phyloP scores from a whole-genome alignment of 2,888 invertebrate genomes.

The Diarsia rubi region DNA sequence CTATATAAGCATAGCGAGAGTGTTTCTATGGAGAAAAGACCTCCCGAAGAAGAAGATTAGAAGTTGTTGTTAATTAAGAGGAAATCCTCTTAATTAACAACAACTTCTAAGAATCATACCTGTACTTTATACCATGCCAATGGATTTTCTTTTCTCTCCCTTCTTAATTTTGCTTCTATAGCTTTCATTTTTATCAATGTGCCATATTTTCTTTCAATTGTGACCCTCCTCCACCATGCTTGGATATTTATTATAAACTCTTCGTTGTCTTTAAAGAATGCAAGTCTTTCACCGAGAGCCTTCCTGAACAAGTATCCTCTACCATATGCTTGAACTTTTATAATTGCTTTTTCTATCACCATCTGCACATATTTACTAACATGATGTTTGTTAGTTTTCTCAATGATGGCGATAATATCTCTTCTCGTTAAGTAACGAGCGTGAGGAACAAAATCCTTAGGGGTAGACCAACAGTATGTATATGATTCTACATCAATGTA shows the following conservation, averaged over 20 bases:
- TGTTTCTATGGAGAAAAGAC: too few relatives aligned
- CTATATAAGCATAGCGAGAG: too few relatives aligned
- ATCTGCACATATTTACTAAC: slow-evolving; percentile 84
- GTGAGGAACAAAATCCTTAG: slow-evolving; percentile 88
- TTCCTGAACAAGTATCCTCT: slow-evolving; percentile 91
- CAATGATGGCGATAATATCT: slow-evolving; percentile 82
- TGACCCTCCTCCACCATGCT: slow-evolving; percentile 92
- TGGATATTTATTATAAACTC: slow-evolving; percentile 88
- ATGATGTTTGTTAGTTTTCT: slow-evolving; percentile 86
- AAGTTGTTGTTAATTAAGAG: too few relatives aligned
- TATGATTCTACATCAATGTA: slow-evolving; percentile 90
- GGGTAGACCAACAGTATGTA: slow-evolving; percentile 89
- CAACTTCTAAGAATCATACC: slow-evolving; percentile 72
- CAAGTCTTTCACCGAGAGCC: slow-evolving; percentile 80
- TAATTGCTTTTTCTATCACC: slow-evolving; percentile 84
- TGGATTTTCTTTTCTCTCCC: slow-evolving; percentile 82
- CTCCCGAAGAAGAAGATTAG: too few relatives aligned
- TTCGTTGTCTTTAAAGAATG: slow-evolving; percentile 84
- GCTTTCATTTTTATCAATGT: slow-evolving; percentile 85
- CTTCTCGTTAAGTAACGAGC: slow-evolving; percentile 87
- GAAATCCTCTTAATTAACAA: slow-evolving; percentile 3
- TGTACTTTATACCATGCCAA: slow-evolving; percentile 89
- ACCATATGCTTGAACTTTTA: slow-evolving; percentile 91
- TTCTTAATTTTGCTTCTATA: slow-evolving; percentile 82
- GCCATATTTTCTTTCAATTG: slow-evolving; percentile 85